Percentiles rank a stretch among this genome's conserved stretches.
Conservation (phyloP, 2,888 invertebrate genomes). For the Apotomis turbidana region DNA sequence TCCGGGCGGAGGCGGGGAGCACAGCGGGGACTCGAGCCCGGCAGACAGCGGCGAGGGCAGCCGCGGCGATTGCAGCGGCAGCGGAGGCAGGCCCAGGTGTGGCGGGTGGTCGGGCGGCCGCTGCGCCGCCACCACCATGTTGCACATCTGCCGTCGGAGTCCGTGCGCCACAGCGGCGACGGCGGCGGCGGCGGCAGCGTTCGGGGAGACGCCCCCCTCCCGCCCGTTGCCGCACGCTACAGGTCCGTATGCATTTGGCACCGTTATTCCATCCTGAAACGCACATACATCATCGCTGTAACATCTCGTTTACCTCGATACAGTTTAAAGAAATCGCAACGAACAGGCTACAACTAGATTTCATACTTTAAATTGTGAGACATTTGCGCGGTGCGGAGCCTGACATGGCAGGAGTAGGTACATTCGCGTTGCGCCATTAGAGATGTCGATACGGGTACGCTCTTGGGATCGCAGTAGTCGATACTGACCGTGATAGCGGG, state of each 20-base stretch:
- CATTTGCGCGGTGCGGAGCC: constrained; percentile 49
- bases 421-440: constrained; percentile 59
- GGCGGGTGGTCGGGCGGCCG: constrained; percentile 74
- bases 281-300: constrained; percentile 50
- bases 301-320: constrained; percentile 34
- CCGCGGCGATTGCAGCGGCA: constrained; percentile 74
- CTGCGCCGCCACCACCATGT: constrained; percentile 87
- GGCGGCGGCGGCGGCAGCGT: constrained; percentile 91
- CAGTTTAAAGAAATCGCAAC: constrained; percentile 19
- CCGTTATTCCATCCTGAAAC: constrained; percentile 86
- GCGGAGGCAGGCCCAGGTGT: constrained; percentile 76
- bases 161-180: constrained; percentile 94
- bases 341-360: constrained; percentile 11
- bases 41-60: constrained; percentile 82
- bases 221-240: constrained; percentile 83
- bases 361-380: neutral
- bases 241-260: constrained; percentile 83
- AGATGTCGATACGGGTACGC: constrained; percentile 26
- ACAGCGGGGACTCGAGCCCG: constrained; percentile 85
- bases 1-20: constrained; percentile 86
- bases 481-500: constrained; percentile 81
- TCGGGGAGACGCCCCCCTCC: constrained; percentile 81
- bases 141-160: constrained; percentile 93
- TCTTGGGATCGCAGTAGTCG: constrained; percentile 43
- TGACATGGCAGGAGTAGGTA: constrained; percentile 51